A percentile compares a stretch with the other conserved stretches of the same genome.
These are phyloP conservation scores for Tuberolachnus salignus DNA, from an alignment of 2,888 invertebrate species.

Conservation along the genomic window DNA sequence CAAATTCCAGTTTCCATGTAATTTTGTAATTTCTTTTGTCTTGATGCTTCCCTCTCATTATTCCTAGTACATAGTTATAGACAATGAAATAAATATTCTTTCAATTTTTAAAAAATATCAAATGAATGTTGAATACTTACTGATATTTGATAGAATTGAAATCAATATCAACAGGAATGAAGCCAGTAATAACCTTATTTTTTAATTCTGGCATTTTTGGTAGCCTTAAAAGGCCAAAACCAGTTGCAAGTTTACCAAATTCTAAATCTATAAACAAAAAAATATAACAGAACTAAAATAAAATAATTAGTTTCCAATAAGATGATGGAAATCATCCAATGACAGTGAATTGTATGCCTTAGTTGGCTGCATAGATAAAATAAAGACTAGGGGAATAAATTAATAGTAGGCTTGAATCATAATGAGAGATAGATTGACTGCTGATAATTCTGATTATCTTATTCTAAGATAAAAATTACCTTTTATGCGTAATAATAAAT, in stretches of 20 bases:
- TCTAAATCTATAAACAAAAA: slow-evolving; percentile 72
- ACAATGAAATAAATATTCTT: neutral
- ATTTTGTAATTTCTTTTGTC: slow-evolving; percentile 74
- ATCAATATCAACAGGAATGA: slow-evolving; percentile 71
- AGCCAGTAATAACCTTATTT: slow-evolving; percentile 67
- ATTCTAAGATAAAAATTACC: slow-evolving; percentile 61
- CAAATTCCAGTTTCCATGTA: slow-evolving; percentile 78
- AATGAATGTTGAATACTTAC: slow-evolving; percentile 55
- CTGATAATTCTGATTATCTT: too few relatives aligned
- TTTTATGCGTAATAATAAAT: slow-evolving; percentile 82
- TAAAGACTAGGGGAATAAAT: too few relatives aligned
- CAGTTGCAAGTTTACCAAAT: slow-evolving; percentile 79
- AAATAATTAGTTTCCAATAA: too few relatives aligned
- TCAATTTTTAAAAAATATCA: neutral
- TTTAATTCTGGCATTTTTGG: slow-evolving; percentile 96
- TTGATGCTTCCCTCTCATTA: slow-evolving; percentile 75
- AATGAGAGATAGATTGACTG: too few relatives aligned
- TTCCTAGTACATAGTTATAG: slow-evolving; percentile 64
- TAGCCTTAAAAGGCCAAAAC: slow-evolving; percentile 87
- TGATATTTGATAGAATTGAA: slow-evolving; percentile 77
- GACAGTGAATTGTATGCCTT: too few relatives aligned
- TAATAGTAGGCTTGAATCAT: too few relatives aligned
- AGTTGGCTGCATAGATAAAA: too few relatives aligned
- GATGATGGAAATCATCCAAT: too few relatives aligned
- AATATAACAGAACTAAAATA: neutral